These are phyloP conservation scores for Anabacerthia variegaticeps DNA, from an alignment of 2,797 vertebrate genomes.

Conservation along the genomic window DNA sequence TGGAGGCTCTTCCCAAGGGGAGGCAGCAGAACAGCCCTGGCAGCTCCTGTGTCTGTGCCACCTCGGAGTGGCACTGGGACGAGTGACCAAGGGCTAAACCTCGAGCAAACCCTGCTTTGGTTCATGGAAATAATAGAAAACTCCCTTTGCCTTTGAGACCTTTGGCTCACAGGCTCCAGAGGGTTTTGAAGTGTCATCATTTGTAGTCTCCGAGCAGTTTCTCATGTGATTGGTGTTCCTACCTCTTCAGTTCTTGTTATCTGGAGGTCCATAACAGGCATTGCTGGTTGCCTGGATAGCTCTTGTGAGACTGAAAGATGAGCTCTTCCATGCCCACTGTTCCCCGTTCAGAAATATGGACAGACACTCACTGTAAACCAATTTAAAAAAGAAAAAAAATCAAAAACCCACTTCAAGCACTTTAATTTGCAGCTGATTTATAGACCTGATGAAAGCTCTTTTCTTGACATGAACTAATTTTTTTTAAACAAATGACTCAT, in stretches of 20 bases:
- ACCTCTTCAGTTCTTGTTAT: background rate
- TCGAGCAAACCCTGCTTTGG: background rate
- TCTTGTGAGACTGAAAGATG: background rate
- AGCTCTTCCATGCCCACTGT: background rate
- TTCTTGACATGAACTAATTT: background rate
- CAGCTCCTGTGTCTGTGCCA: background rate
- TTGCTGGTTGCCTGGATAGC: background rate
- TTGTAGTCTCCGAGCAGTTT: background rate
- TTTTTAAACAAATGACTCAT: background rate
- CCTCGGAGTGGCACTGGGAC: background rate
- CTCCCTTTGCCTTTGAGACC: background rate
- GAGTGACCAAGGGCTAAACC: background rate
- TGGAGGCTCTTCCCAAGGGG: background rate
- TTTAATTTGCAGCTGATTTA: background rate
- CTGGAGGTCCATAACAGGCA: background rate
- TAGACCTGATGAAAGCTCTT: background rate
- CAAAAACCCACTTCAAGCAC: fast-evolving
- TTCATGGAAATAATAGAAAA: background rate
- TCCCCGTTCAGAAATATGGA: background rate
- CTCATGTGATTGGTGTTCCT: background rate
- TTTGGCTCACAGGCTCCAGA: background rate
- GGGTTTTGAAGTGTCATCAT: background rate
- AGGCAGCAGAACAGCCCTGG: background rate
- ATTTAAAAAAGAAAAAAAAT: background rate
- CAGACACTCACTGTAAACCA: background rate